These are phyloP conservation scores for Saturnia pavonia DNA, from an alignment of 2,888 invertebrate genomes.

Conservation along the genomic window DNA sequence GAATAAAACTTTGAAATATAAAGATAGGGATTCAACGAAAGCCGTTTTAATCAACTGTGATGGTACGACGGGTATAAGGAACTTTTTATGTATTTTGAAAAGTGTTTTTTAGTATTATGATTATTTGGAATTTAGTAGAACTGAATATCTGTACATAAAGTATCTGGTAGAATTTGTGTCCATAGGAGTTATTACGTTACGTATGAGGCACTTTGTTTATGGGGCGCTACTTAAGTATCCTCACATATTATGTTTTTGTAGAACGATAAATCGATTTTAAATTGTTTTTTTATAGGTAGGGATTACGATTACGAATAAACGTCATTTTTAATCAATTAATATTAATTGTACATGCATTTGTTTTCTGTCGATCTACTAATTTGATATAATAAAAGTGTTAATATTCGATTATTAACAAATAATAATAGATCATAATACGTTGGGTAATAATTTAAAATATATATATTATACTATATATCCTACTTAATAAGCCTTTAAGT, in stretches of 20 bases:
- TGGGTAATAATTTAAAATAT: neutral
- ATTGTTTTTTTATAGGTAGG: neutral
- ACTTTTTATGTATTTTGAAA: constrained; percentile 68
- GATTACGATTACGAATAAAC: neutral
- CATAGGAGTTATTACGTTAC: neutral
- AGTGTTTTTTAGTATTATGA: constrained; percentile 53
- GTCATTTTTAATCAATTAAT: neutral
- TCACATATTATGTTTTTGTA: neutral
- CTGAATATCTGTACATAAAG: constrained; percentile 5
- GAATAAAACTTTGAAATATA: constrained; percentile 27
- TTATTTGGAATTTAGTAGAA: neutral
- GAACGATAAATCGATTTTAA: neutral
- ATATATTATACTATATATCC: too few species aligned
- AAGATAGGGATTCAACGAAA: constrained; percentile 40
- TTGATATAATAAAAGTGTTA: neutral
- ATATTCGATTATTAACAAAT: neutral
- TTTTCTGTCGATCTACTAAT: neutral
- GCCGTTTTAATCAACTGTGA: constrained; percentile 56
- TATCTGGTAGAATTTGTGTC: neutral
- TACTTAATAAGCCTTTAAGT: too few species aligned
- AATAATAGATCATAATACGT: neutral
- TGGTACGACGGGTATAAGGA: constrained; percentile 53
- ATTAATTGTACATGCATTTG: neutral
- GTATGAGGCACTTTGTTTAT: neutral
- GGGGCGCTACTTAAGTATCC: neutral